These are phyloP conservation scores for Ctenopoma multispine DNA, from an alignment of 2,797 vertebrate species.

Conservation along the genomic window DNA sequence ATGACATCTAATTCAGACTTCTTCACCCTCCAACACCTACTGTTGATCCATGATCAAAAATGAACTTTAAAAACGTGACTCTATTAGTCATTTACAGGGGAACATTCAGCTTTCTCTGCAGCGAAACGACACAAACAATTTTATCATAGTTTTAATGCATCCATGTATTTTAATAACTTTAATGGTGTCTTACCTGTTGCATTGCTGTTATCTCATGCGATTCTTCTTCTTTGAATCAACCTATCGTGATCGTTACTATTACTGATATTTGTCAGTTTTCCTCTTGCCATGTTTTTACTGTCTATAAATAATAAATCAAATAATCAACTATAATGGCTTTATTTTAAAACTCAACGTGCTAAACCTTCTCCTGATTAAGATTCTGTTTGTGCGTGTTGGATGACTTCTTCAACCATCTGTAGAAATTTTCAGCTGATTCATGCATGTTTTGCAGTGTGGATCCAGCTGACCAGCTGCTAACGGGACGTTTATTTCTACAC, in stretches of 20 bases:
- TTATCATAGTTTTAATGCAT: not conserved
- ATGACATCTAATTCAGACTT: not conserved
- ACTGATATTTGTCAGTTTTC: no score
- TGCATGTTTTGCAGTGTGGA: not conserved
- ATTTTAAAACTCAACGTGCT: no score
- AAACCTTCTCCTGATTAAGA: not conserved
- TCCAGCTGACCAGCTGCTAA: not conserved
- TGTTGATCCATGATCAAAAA: not conserved
- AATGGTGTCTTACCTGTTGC: not conserved
- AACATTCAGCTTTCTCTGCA: not conserved
- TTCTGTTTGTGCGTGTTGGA: not conserved
- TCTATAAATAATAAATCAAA: not conserved
- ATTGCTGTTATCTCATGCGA: no score
- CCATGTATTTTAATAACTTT: not conserved
- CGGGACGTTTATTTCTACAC: not conserved
- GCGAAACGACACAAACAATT: not conserved
- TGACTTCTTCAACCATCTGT: no score
- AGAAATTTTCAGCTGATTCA: not conserved
- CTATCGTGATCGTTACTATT: not conserved
- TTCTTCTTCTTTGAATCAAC: not conserved
- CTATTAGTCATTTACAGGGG: not conserved
- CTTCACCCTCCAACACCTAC: no score
- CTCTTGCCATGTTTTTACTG: not conserved
- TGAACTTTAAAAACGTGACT: constrained; percentile 10
- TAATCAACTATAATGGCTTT: no score